Percentiles rank a stretch among this genome's conserved stretches.
phyloP scores from a whole-genome alignment of 2,113 vertebrate genomes.

The Sebastes schlegelii region DNA sequence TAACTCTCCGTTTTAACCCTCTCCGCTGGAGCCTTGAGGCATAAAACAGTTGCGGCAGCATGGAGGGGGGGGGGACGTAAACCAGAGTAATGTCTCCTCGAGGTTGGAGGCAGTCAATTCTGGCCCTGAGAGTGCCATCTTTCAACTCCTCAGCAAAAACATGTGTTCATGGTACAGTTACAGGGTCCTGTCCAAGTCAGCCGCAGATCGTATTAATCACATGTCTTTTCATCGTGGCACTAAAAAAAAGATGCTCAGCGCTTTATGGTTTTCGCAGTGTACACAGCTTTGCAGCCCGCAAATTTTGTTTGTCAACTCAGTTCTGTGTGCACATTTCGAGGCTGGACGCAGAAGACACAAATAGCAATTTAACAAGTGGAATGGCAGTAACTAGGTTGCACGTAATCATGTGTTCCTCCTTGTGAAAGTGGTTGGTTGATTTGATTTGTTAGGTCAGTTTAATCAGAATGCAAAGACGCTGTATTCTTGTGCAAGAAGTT shows the following conservation, averaged over 20 bases:
- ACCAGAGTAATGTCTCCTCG: conserved; percentile 79
- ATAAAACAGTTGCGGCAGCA: conserved; percentile 70
- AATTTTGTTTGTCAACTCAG: conserved; percentile 51
- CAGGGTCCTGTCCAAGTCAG: conserved; percentile 73
- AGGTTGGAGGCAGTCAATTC: conserved; percentile 77
- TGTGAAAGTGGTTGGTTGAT: neutral
- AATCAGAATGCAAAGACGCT: neutral
- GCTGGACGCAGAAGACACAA: conserved; percentile 6
- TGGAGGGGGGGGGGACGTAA: conserved; percentile 70
- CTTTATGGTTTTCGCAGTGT: conserved; percentile 32
- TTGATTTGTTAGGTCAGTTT: conserved; percentile 15
- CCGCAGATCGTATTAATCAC: conserved; percentile 73
- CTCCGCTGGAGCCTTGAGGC: conserved; percentile 55
- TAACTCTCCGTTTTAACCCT: conserved; percentile 59
- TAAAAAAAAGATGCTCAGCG: conserved; percentile 60
- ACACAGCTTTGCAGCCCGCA: conserved; percentile 3
- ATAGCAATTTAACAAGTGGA: conserved; percentile 5
- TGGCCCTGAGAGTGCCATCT: conserved; percentile 82
- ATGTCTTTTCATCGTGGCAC: conserved; percentile 73
- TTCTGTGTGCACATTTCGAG: conserved; percentile 12
- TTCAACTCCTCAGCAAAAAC: conserved; percentile 86
- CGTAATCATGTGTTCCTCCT: conserved; percentile 5
- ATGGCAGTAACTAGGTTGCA: conserved; percentile 13
- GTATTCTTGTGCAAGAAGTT: conserved; percentile 3
- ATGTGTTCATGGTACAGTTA: conserved; percentile 82